These are phyloP conservation scores for Eristalinus aeneus DNA, from an alignment of 2,888 invertebrate species.

Conservation along the genomic window DNA sequence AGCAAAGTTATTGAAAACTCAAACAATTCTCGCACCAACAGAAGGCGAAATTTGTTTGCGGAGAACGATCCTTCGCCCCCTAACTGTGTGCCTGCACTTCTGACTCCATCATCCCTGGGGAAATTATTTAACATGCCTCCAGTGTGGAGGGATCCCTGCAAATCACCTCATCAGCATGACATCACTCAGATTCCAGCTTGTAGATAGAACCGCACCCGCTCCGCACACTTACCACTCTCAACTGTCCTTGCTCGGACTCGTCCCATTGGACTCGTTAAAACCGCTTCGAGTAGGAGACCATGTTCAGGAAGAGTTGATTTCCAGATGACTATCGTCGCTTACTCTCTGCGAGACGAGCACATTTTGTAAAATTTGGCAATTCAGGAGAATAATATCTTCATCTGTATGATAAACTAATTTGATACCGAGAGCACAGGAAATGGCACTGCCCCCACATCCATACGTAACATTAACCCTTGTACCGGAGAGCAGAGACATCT, in stretches of 20 bases:
- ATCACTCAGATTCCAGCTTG: not conserved
- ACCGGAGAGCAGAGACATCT: not conserved
- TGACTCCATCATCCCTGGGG: not conserved
- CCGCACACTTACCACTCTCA: not conserved
- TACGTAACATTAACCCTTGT: slow-evolving; percentile 12
- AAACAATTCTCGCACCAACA: not conserved
- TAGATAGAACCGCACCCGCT: not conserved
- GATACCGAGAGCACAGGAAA: not conserved
- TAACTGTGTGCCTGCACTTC: not conserved
- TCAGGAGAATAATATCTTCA: slow-evolving; percentile 29
- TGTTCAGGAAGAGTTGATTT: not conserved
- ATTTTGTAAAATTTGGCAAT: not conserved
- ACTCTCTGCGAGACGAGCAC: not conserved
- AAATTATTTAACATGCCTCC: not conserved
- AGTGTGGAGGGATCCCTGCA: not conserved
- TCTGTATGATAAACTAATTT: slow-evolving; percentile 48
- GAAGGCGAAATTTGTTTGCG: not conserved
- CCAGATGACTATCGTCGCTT: not conserved
- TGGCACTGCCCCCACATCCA: not conserved
- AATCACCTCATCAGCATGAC: not conserved
- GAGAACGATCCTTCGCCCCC: not conserved
- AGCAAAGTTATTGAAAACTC: not conserved
- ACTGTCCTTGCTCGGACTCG: not conserved
- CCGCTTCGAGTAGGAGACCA: not conserved
- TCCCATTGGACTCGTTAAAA: not conserved